A percentile compares a stretch with the other conserved stretches of the same genome.
These are phyloP conservation scores for Pecten maximus DNA, from an alignment of 2,888 invertebrate genomes.

Conservation along the genomic window DNA sequence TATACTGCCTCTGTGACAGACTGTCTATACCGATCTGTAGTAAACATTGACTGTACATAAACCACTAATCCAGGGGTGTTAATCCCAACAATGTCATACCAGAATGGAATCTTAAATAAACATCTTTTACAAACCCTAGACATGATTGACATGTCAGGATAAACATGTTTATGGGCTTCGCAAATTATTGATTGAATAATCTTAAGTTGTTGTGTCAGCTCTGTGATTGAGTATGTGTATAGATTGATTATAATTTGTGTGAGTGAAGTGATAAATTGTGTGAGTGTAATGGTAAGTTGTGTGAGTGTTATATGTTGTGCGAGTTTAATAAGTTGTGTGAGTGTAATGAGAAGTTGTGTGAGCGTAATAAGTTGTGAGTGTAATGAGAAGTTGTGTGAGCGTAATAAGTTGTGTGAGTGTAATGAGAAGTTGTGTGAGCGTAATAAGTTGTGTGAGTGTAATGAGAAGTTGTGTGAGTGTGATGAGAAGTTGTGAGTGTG, in stretches of 20 bases:
- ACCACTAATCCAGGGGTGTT: not conserved
- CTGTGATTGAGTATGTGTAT: not conserved
- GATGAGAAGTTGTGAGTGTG: no score
- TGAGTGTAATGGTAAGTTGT: not conserved
- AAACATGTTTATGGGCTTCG: not conserved
- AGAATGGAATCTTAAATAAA: not conserved
- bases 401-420: no score
- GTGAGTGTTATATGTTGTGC: no score
- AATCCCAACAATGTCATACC: not conserved
- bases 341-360: not conserved
- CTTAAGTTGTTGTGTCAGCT: not conserved
- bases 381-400: not conserved
- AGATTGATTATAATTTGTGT: no score
- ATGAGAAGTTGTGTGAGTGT: not conserved
- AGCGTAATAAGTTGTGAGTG: no score
- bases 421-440: not conserved
- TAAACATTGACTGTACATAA: not conserved
- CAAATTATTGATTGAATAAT: not conserved
- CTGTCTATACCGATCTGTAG: not conserved
- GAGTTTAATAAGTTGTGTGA: not conserved
- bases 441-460: not conserved
- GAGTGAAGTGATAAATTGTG: not conserved
- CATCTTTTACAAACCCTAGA: not conserved
- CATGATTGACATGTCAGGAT: not conserved
- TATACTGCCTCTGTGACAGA: not conserved